Percentiles rank a stretch among this genome's conserved stretches.
phyloP scores from a whole-genome alignment of 2,113 vertebrate species.

The Menura novaehollandiae region DNA sequence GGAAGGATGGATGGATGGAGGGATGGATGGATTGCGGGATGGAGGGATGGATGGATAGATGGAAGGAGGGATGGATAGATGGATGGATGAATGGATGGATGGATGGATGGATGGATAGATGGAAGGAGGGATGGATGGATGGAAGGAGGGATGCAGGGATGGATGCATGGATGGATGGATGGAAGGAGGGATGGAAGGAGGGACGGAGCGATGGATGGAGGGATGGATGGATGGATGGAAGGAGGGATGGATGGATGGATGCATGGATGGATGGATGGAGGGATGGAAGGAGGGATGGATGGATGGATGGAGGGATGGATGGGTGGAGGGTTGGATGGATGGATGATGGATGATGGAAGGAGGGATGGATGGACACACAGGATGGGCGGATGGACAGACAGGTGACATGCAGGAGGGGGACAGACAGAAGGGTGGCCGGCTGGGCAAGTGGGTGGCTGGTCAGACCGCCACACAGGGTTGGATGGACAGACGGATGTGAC shows the following conservation, averaged over 20 bases:
- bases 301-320: background rate
- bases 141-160: background rate
- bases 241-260: background rate
- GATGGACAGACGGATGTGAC: fast-evolving
- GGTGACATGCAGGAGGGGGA: fast-evolving
- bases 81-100: fast-evolving
- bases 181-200: background rate
- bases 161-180: background rate
- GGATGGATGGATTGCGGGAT: background rate
- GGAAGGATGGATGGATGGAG: background rate
- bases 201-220: background rate
- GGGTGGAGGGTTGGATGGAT: background rate
- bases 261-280: background rate
- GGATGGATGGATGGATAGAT: background rate
- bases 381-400: fast-evolving
- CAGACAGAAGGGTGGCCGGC: fast-evolving
- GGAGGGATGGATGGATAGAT: background rate
- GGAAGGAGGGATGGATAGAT: background rate
- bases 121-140: background rate
- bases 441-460: fast-evolving
- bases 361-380: fast-evolving
- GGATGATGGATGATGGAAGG: no score
- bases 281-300: background rate
- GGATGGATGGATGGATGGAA: no score
- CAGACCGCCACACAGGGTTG: fast-evolving